Evolutionary conservation across 2,888 invertebrate genomes (phyloP), one percentile per base, ranked within the genome.

Genomic region (Caenorhabditis parvicauda): DNA sequence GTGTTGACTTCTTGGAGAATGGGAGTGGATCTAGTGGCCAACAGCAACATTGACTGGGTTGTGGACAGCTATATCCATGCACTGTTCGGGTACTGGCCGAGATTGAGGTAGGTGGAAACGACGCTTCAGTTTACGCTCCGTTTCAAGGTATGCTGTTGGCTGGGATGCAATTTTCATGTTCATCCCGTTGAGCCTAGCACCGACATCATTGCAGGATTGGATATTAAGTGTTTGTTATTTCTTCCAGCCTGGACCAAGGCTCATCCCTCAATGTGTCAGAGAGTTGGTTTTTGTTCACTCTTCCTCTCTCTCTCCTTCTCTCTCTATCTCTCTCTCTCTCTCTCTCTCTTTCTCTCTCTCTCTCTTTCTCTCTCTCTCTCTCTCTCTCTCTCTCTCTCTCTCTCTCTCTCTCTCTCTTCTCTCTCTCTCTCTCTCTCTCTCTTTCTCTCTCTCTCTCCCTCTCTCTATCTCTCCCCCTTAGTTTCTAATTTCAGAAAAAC

Each of bases 121-220:
- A 7, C 3, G 7, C 9, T 12, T 9, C n/a, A n/a, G 35, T 12
- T 12, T 9, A 32, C 9, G n/a, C 9, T 12, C 9, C 9, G n/a
- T 41, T 41, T 17, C n/a, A 41, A 41, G 63, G 12, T 70, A 76
- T 49, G 54, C 64, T 38, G 68, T 73, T 14, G 76, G 76, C 21
- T 72, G 67, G 67, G 76, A 76, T 44, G 76, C 76, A 4, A 65
- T 70, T 7, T 65, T 76, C 51, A 51, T 73, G 48, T 75, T 76
- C 54, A 61, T 76, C 22, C 76, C 76, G 4, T 48, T 76, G 7
- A 64, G 64, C 37, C 51, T 72, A 24, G 45, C 72, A 19, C 75
- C 76, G 9, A 72, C 74, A 14, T 56, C 46, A 32, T 12, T 65
- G n/a, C 69, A 70, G 56, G 72, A 72, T 39, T 50, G 42, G 29